These are phyloP conservation scores for Drosophila bocqueti DNA, from an alignment of 1,140 invertebrate species.

Conservation along the genomic window DNA sequence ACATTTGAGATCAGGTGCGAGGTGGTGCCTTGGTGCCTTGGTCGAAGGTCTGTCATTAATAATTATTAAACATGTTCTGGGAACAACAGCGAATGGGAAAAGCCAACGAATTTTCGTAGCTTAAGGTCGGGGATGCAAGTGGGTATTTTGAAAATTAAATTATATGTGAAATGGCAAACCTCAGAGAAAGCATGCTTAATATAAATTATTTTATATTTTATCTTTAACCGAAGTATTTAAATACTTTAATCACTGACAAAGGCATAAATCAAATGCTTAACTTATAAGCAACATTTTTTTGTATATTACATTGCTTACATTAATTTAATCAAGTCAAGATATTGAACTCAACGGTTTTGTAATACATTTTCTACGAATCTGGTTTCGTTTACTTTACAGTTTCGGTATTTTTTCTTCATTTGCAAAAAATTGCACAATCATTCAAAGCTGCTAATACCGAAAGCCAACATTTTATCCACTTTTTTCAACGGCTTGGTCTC, in stretches of 20 bases:
- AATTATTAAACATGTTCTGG: slow-evolving; percentile 43
- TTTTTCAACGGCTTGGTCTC: slow-evolving; percentile 11
- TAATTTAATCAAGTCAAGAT: neutral
- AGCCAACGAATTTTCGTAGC: neutral
- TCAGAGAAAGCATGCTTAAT: neutral
- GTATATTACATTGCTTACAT: neutral
- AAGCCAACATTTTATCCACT: slow-evolving; percentile 16
- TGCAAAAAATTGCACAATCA: slow-evolving; percentile 34
- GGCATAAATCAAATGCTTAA: no score
- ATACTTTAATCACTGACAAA: neutral
- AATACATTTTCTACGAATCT: slow-evolving; percentile 7
- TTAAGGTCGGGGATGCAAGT: neutral
- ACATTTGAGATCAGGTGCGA: slow-evolving; percentile 6
- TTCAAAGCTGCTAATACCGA: slow-evolving; percentile 22
- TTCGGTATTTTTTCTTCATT: slow-evolving; percentile 18
- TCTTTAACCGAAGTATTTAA: no score
- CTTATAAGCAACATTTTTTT: neutral
- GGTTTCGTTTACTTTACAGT: slow-evolving; percentile 14
- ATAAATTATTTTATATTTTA: no score
- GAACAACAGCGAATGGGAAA: slow-evolving; percentile 10
- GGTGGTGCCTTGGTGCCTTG: slow-evolving; percentile 27
- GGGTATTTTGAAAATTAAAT: no score
- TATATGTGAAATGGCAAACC: neutral
- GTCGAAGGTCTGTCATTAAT: slow-evolving; percentile 38
- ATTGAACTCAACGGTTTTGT: neutral